Percentiles rank a stretch among this genome's conserved stretches.
phyloP scores from a whole-genome alignment of 2,113 vertebrate species.

The Arenaria interpres region DNA sequence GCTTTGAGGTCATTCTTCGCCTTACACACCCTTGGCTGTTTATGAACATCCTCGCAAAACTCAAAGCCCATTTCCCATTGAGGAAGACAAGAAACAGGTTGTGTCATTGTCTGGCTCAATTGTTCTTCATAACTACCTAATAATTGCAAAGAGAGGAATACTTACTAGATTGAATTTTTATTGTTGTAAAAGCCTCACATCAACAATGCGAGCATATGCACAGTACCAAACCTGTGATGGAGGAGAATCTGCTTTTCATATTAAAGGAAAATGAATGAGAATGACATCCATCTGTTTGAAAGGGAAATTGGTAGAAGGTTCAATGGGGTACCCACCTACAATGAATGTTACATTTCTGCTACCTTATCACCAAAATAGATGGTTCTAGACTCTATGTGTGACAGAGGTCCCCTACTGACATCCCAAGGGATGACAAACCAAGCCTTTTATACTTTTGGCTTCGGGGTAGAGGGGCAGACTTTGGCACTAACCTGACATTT shows the following conservation, averaged over 20 bases:
- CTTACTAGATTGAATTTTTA: neutral
- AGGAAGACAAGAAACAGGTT: conserved; percentile 18
- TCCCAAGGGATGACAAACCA: neutral
- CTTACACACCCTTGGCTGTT: conserved; percentile 27
- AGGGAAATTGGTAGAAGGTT: neutral
- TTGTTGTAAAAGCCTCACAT: neutral
- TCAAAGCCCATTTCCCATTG: conserved; percentile 33
- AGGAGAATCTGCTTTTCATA: conserved; percentile 11
- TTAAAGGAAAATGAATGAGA: neutral
- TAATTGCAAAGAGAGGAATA: neutral
- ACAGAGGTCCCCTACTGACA: neutral
- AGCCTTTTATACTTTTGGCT: neutral
- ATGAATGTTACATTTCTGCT: neutral
- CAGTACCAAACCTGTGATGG: neutral
- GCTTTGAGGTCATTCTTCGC: conserved; percentile 11
- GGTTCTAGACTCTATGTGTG: neutral
- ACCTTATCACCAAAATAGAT: neutral
- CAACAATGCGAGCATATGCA: conserved; percentile 27
- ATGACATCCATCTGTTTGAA: neutral
- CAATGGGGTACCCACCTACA: neutral
- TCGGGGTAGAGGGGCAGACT: neutral
- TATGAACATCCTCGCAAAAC: conserved; percentile 8
- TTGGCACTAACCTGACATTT: neutral
- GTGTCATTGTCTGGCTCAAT: conserved; percentile 7
- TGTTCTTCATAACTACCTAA: neutral